phyloP scores from a whole-genome alignment of 2,113 vertebrate species.

The Mionectes macconnelli region DNA sequence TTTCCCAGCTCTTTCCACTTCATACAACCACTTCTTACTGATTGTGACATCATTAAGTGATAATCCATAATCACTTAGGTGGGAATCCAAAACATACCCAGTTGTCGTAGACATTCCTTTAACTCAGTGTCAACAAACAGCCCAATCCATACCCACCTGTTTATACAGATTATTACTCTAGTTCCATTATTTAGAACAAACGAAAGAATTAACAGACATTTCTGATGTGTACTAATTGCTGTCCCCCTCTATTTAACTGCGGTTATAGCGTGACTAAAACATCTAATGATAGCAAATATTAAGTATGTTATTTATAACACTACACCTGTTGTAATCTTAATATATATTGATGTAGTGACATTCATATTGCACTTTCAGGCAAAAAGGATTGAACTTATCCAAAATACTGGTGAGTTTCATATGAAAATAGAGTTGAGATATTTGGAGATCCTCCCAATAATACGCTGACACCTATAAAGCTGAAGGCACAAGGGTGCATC shows the following conservation, averaged over 20 bases:
- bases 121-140: background rate
- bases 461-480: background rate
- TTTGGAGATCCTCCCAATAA: background rate
- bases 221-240: background rate
- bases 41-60: background rate
- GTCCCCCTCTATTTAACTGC: background rate
- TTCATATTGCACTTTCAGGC: background rate
- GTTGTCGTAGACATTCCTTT: background rate
- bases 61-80: background rate
- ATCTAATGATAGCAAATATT: background rate
- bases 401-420: background rate
- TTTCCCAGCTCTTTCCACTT: background rate
- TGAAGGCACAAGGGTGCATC: background rate
- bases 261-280: background rate
- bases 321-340: background rate
- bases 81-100: background rate
- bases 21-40: background rate
- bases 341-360: background rate
- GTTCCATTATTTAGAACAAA: background rate
- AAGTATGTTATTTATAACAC: fast-evolving
- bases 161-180: background rate
- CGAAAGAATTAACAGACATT: background rate
- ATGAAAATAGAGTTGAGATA: background rate
- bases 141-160: no score
- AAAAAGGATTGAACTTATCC: background rate